A percentile compares a stretch with the other conserved stretches of the same genome.
Evolutionary conservation across 2,888 invertebrate genomes (phyloP).

Genomic region (Baronia brevicornis): DNA sequence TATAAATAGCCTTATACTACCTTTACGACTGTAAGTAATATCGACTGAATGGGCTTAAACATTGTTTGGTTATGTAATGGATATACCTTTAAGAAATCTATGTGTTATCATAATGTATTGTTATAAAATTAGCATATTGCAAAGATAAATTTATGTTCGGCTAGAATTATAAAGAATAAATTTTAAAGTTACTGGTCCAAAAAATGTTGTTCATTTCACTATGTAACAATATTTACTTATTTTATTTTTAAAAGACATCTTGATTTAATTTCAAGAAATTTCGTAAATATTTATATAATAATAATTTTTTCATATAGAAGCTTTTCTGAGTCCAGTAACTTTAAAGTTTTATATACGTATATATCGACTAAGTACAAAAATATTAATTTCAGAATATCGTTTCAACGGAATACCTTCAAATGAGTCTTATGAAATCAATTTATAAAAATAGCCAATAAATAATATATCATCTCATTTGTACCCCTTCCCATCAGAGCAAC

Average conservation of each 20-base stretch:
- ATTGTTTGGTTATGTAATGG: conserved; percentile 43
- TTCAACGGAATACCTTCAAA: conserved; percentile 35
- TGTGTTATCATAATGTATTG: conserved; percentile 24
- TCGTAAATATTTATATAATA: neutral
- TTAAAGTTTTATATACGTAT: conserved; percentile 27
- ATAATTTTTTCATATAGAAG: conserved; percentile 3
- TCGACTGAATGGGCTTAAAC: conserved; percentile 49
- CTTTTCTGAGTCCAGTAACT: conserved; percentile 26
- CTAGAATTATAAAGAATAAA: conserved; percentile 32
- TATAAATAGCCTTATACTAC: conserved; percentile 72
- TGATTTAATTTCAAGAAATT: neutral
- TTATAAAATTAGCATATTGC: conserved; percentile 33
- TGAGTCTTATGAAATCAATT: conserved; percentile 37
- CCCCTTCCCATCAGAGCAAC: conserved; percentile 68
- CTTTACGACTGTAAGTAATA: conserved; percentile 57
- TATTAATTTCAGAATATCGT: conserved; percentile 66
- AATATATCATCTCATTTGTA: conserved; percentile 55
- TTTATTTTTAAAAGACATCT: conserved; percentile 1
- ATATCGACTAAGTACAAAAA: conserved; percentile 71
- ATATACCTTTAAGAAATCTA: conserved; percentile 32
- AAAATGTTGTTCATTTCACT: conserved; percentile 8
- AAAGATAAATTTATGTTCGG: conserved; percentile 39
- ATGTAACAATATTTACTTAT: conserved; percentile 1
- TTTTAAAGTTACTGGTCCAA: conserved; percentile 27
- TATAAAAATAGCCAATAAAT: conserved; percentile 56